A percentile compares a stretch with the other conserved stretches of the same genome.
Conservation (phyloP, 1,140 invertebrate species). For the Cotesia glomerata region DNA sequence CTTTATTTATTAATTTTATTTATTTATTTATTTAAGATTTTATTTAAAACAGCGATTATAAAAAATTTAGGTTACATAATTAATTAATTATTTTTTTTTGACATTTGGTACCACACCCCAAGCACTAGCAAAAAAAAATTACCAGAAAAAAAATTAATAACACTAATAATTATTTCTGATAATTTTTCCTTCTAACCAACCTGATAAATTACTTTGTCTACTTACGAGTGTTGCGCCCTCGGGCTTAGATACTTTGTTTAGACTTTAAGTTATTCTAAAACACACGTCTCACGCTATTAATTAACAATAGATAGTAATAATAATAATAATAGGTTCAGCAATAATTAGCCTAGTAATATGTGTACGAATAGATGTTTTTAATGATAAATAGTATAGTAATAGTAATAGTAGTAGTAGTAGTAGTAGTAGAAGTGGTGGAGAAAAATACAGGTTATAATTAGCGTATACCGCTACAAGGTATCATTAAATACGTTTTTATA, state of each 20-base stretch:
- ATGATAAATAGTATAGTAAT: too few species aligned
- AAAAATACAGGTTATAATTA: slow-evolving; percentile 49
- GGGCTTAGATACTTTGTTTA: slow-evolving; percentile 54
- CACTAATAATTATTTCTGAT: slow-evolving; percentile 34
- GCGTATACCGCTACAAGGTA: slow-evolving; percentile 59
- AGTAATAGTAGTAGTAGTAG: too few species aligned
- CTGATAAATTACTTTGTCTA: slow-evolving; percentile 54
- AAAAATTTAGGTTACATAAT: neutral
- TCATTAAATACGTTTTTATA: slow-evolving; percentile 39
- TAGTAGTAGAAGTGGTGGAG: slow-evolving; percentile 35
- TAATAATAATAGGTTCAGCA: slow-evolving; percentile 49
- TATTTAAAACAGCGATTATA: neutral
- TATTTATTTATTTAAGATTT: slow-evolving; percentile 37
- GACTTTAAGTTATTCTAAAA: slow-evolving; percentile 46
- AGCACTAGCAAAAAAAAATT: slow-evolving; percentile 39
- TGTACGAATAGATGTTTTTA: slow-evolving; percentile 44
- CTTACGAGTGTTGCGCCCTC: slow-evolving; percentile 62
- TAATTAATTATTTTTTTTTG: too few species aligned
- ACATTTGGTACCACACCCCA: too few species aligned
- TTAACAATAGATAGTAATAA: slow-evolving; percentile 54
- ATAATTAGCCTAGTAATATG: slow-evolving; percentile 41
- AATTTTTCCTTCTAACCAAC: slow-evolving; percentile 23
- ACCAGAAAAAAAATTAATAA: slow-evolving; percentile 42
- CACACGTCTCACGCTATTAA: slow-evolving; percentile 61
- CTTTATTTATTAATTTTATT: neutral